phyloP scores from a whole-genome alignment of 2,888 invertebrate species.

The Lysandra coridon region DNA sequence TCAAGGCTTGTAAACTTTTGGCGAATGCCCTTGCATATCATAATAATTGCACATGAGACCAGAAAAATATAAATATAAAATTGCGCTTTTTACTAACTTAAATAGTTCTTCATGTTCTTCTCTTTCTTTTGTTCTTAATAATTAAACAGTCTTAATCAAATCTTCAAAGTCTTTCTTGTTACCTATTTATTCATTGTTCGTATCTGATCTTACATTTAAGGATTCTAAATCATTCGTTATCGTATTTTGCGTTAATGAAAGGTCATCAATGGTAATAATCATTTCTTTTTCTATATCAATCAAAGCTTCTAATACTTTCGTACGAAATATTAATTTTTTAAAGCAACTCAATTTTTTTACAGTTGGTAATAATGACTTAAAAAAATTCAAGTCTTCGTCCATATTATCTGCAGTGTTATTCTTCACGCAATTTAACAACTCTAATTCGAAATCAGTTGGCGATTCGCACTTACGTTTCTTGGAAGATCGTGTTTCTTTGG shows the following conservation, averaged over 20 bases:
- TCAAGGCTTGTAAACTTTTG: constrained; percentile 43
- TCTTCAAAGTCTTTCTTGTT: constrained; percentile 36
- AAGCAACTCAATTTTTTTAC: constrained; percentile 42
- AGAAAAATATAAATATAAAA: constrained; percentile 43
- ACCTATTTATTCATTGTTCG: constrained; percentile 32
- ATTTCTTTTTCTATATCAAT: constrained; percentile 44
- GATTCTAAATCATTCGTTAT: constrained; percentile 22
- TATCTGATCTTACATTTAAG: constrained; percentile 22
- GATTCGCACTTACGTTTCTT: constrained; percentile 41
- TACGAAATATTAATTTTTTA: constrained; percentile 44
- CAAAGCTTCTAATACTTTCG: constrained; percentile 42
- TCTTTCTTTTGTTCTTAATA: constrained; percentile 43
- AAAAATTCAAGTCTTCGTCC: constrained; percentile 44
- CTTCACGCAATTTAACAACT: constrained; percentile 42
- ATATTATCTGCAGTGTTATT: constrained; percentile 41
- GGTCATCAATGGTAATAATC: constrained; percentile 40
- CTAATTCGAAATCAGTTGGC: constrained; percentile 42
- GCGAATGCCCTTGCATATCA: constrained; percentile 42
- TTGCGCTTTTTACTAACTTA: constrained; percentile 43
- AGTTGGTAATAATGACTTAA: constrained; percentile 42
- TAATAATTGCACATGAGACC: constrained; percentile 42
- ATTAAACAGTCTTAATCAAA: constrained; percentile 43
- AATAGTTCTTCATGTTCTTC: constrained; percentile 43
- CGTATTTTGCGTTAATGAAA: constrained; percentile 23
- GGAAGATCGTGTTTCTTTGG: constrained; percentile 35